phyloP scores from a whole-genome alignment of 2,888 invertebrate genomes.

The Perizoma flavofasciatum region DNA sequence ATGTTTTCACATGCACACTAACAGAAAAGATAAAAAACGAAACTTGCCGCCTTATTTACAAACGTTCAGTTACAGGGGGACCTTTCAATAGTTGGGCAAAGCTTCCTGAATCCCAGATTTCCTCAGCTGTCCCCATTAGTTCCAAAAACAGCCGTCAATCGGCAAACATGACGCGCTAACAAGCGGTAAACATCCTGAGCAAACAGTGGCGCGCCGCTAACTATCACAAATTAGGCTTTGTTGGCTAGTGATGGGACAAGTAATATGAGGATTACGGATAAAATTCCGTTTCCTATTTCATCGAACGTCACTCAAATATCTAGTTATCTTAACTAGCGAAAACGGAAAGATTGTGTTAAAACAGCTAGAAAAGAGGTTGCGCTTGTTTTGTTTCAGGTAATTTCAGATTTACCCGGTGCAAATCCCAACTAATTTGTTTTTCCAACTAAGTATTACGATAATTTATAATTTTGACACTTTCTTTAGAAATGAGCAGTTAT shows the following conservation, averaged over 20 bases:
- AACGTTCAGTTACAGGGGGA: neutral
- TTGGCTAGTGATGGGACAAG: slow-evolving; percentile 21
- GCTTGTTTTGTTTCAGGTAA: too few relatives aligned
- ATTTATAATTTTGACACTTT: too few relatives aligned
- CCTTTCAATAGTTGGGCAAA: slow-evolving; percentile 20
- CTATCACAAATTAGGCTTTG: slow-evolving; percentile 40
- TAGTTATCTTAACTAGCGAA: too few relatives aligned
- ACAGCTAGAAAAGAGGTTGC: too few relatives aligned
- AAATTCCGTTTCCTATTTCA: neutral
- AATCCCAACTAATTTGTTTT: too few relatives aligned
- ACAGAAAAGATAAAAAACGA: too few relatives aligned
- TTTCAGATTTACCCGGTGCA: too few relatives aligned
- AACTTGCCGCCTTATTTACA: neutral
- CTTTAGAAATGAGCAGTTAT: too few relatives aligned
- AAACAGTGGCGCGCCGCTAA: slow-evolving; percentile 37
- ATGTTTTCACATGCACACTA: too few relatives aligned
- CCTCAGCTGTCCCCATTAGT: slow-evolving; percentile 31
- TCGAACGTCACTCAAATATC: too few relatives aligned
- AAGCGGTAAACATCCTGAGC: slow-evolving; percentile 42
- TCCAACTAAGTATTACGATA: too few relatives aligned
- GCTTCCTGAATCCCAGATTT: slow-evolving; percentile 20
- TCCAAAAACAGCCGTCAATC: slow-evolving; percentile 37
- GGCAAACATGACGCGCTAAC: slow-evolving; percentile 39
- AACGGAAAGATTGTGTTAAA: too few relatives aligned
- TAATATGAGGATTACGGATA: slow-evolving; percentile 6